Evolutionary conservation across 2,888 invertebrate genomes (phyloP), one percentile per base, ranked within the genome.

Genomic region (Thymelicus lineola): DNA sequence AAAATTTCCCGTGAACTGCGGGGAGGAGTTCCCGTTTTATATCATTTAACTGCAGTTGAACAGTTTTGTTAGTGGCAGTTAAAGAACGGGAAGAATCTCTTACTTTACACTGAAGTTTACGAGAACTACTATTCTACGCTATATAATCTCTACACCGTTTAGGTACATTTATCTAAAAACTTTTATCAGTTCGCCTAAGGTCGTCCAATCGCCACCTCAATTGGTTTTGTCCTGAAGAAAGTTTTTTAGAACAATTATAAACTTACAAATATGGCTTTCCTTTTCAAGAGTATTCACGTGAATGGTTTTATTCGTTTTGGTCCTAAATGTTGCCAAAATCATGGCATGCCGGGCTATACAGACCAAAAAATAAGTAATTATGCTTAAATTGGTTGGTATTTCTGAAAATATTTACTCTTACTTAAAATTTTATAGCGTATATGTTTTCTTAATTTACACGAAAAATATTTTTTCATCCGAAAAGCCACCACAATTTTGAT

Each of bases 1-100:
- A 64, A 69, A 70, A 69, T 48, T 63, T 69, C 57, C 45, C 36
- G 15, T 38, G 10, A 63, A 48, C 65, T 28, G 35, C 0, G 7
- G 53, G 17, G 55, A 42, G 12, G 28, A 57, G n/a, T 50, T 48
- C 63, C 28, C 50, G 28, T 63, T 69, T 69, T 50, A 55, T 55
- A 68, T 58, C 38, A 58, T 63, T 68, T 36, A 63, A 36, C 53
- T 28, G 57, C n/a, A n/a, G 57, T 36, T 57, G 36, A 36, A 57
- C 7, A 9, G 57, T 57, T 57, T 36, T 15, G 57, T 36, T 36
- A 57, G 36, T 53, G 53, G 3, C 20, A 20, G 42, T 42, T 42
- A 10, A 12, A 42, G 42, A 12, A 12, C 42, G 42, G 42, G 42
- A 28, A 48, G 48, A 53, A 20, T 20, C 12, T 20, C 20, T 10